Evolutionary conservation across 2,113 vertebrate species (phyloP), one percentile per base, ranked within the genome.

Genomic region (Ariopsis seemanni): DNA sequence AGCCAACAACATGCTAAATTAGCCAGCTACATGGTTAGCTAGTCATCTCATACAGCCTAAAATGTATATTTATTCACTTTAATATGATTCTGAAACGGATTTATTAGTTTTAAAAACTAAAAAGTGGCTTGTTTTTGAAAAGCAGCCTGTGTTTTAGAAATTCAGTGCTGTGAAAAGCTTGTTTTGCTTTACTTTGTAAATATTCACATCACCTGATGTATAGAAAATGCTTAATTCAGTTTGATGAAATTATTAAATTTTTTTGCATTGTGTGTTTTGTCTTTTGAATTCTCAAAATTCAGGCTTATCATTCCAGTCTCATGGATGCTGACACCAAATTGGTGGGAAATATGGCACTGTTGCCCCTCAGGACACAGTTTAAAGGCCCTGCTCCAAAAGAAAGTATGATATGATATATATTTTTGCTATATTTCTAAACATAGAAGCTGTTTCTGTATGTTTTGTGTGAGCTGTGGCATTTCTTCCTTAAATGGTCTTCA

Each of bases 271-370:
- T 42, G 4, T 42, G 42, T 42, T 42, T 42, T 42, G 4, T 42
- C 42, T 42, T 42, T 42, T 42, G 34, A 42, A 42, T 42, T 42
- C 34, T 42, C 34, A 42, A 42, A 42, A 42, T 42, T 0, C 82
- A 99, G 98, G 98, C 98, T 90, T 99, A 99, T 93, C 98, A 99
- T 89, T 99, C 98, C 22, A 97, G 90, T 83, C 92, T 99, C 89
- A 96, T 97, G 97, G 94, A 96, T 87, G 86, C 96, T 0, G 97
- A 99, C 75, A 97, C 95, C 92, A 98, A 97, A 83, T 85, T 98
- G 72, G 93, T 98, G 91, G 98, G 98, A 74, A 99, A 99, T 87
- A 99, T 99, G 97, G 98, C 98, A 0, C 85, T 99, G 91, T 92
- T 99, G 62, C 98, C 98, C 52, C 94, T 99, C 82, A 97, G 95